Percentiles rank a stretch among this genome's conserved stretches.
phyloP scores from a whole-genome alignment of 2,113 vertebrate species.

The Chaetodon auriga region DNA sequence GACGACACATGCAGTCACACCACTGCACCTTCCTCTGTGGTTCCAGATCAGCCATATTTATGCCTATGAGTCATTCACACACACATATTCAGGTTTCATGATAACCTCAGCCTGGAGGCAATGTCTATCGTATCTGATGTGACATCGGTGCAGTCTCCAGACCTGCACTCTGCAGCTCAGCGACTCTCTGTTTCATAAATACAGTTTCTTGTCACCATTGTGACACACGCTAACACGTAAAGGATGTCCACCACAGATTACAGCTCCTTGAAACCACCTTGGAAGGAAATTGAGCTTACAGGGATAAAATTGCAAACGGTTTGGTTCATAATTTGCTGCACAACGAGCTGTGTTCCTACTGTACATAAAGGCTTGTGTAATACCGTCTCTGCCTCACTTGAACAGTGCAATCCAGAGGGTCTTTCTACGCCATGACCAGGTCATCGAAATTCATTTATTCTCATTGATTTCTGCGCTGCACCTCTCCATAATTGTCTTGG shows the following conservation, averaged over 20 bases:
- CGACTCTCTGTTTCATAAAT: neutral
- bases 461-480: constrained; percentile 51
- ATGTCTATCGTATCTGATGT: constrained; percentile 8
- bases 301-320: neutral
- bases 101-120: constrained; percentile 12
- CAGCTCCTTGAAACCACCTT: neutral
- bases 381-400: neutral
- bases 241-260: neutral
- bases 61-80: constrained; percentile 30
- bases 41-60: constrained; percentile 13
- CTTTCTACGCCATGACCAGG: constrained; percentile 25
- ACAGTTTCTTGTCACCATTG: neutral
- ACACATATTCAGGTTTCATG: constrained; percentile 6
- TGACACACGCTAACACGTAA: neutral
- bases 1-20: neutral
- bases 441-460: constrained; percentile 36
- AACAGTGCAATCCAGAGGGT: constrained; percentile 6
- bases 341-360: neutral
- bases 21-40: constrained; percentile 24
- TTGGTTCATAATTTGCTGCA: constrained; percentile 5
- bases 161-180: constrained; percentile 15
- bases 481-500: constrained; percentile 35
- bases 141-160: neutral
- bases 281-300: neutral
- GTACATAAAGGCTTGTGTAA: neutral